A percentile compares a stretch with the other conserved stretches of the same genome.
phyloP scores from a whole-genome alignment of 2,113 vertebrate species.

The Xenopus laevis region DNA sequence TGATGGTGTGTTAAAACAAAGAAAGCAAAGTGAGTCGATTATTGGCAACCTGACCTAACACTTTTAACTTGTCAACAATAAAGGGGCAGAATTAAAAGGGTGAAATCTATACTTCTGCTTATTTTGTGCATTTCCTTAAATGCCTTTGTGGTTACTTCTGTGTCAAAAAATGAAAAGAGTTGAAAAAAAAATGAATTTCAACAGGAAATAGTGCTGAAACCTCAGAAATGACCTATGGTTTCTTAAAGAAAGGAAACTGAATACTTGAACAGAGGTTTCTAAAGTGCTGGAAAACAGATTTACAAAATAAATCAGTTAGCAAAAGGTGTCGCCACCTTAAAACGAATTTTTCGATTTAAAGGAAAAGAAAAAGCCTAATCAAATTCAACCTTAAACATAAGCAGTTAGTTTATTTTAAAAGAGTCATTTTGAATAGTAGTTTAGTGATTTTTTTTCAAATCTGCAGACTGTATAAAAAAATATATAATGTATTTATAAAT shows the following conservation, averaged over 20 bases:
- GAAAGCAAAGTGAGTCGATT: no score
- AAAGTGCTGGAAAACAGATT: conserved; percentile 42
- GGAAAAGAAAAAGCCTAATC: no score
- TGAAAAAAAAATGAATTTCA: conserved; percentile 37
- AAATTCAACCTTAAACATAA: conserved; percentile 3
- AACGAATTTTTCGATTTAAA: conserved; percentile 25
- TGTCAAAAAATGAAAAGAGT: conserved; percentile 25
- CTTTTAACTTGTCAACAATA: no score
- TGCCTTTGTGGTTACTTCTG: conserved; percentile 37
- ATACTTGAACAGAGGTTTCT: conserved; percentile 32
- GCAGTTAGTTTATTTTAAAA: conserved; percentile 35
- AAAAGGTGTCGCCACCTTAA: conserved; percentile 34
- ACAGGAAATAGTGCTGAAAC: conserved; percentile 25
- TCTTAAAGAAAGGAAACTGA: conserved; percentile 18
- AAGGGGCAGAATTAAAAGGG: neutral
- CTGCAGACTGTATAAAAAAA: no score
- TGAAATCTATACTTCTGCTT: conserved; percentile 1
- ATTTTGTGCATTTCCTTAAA: conserved; percentile 22
- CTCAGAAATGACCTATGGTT: conserved; percentile 20
- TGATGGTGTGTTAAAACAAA: no score
- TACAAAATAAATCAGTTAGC: conserved; percentile 33
- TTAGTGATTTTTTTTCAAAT: no score
- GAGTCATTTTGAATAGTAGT: conserved; percentile 11
- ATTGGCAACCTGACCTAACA: no score
- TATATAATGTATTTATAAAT: no score